Evolutionary conservation across 64 coral and sea anemone genomes (phyloP).

Genomic region (Stylophora pistillata): DNA sequence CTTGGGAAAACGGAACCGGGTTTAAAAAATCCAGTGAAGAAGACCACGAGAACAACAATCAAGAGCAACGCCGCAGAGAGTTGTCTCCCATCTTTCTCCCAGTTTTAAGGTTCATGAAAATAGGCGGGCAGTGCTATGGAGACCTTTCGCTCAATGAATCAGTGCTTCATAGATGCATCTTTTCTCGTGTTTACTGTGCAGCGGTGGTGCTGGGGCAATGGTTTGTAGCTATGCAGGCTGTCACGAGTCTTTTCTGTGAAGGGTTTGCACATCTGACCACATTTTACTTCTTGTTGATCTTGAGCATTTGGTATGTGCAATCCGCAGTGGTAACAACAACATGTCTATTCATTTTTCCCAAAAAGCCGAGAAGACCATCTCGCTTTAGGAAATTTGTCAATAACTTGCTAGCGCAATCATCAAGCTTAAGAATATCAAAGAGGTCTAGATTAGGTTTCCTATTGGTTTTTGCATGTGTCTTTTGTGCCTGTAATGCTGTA

Average conservation of each 20-base stretch:
- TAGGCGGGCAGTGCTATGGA: neutral
- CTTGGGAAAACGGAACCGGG: too few species aligned
- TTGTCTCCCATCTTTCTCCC: neutral
- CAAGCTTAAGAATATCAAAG: neutral
- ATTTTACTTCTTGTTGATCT: slow-evolving; percentile 15
- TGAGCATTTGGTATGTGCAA: neutral
- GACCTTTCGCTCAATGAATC: neutral
- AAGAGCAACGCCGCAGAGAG: neutral
- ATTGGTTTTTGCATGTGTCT: neutral
- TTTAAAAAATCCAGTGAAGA: too few species aligned
- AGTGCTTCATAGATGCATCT: neutral
- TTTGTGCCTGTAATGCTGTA: neutral
- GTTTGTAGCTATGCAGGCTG: neutral
- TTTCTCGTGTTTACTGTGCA: neutral
- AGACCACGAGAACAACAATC: too few species aligned
- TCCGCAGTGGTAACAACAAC: neutral
- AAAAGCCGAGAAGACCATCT: neutral
- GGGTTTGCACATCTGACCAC: neutral
- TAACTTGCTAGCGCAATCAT: neutral
- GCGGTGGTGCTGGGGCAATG: neutral
- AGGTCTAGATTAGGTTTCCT: neutral
- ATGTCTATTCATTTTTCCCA: neutral
- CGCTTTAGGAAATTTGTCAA: neutral
- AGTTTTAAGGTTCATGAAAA: slow-evolving; percentile 20
- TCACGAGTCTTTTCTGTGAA: neutral